A percentile compares a stretch with the other conserved stretches of the same genome.
Conservation (phyloP, 1,140 invertebrate genomes). For the Habropoda laboriosa region DNA sequence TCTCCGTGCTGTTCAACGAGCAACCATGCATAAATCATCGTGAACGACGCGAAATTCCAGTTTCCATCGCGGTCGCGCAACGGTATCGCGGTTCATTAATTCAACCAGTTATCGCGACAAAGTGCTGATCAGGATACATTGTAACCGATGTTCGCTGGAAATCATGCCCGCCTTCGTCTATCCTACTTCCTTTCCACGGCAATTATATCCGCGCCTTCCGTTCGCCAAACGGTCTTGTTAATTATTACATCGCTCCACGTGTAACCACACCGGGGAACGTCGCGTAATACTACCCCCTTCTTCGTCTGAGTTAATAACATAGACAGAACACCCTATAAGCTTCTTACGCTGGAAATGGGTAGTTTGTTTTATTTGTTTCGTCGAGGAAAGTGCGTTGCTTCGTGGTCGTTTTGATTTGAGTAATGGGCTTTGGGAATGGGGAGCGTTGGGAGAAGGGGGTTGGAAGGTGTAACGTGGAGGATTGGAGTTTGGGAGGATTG, state of each 20-base stretch:
- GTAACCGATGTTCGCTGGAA: background rate
- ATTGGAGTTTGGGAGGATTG: too few species aligned
- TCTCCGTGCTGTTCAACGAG: background rate
- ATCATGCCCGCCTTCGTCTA: background rate
- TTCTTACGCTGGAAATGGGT: too few species aligned
- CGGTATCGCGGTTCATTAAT: constrained; percentile 10
- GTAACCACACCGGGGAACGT: background rate
- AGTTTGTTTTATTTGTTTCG: too few species aligned
- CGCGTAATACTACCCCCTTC: background rate
- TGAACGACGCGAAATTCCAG: constrained; percentile 23
- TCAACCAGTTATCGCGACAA: background rate
- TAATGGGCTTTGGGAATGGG: too few species aligned
- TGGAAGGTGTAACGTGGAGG: too few species aligned
- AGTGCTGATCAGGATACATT: constrained; percentile 10
- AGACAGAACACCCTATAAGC: too few species aligned
- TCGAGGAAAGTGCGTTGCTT: too few species aligned
- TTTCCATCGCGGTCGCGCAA: too few species aligned
- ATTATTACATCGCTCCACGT: constrained; percentile 1
- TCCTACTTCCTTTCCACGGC: background rate
- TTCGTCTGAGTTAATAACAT: background rate
- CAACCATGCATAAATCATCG: constrained; percentile 23
- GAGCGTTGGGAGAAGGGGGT: too few species aligned
- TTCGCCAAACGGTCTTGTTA: too few species aligned
- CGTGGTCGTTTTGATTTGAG: too few species aligned
- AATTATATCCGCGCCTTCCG: constrained; percentile 10